Evolutionary conservation across 2,888 invertebrate species (phyloP), one percentile per base, ranked within the genome.

Genomic region (Acrobasis suavella): DNA sequence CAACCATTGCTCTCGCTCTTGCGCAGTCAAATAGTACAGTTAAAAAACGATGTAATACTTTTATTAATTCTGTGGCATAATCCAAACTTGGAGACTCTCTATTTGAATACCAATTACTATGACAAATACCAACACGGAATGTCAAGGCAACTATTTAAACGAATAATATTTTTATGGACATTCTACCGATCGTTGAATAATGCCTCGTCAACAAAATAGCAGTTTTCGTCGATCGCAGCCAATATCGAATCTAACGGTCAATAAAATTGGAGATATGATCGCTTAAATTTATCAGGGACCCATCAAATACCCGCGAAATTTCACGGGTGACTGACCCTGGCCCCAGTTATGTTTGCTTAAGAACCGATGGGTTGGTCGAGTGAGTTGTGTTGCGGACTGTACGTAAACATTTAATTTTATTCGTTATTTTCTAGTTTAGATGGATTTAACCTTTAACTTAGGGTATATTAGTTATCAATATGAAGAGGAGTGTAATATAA

Each of bases 251-350:
- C 74, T 80, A 82, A 85, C 79, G 82, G 81, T 80, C 84, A 81
- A 84, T 85, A 83, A 84, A 86, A 82, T 78, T 77, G 76, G 71
- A 83, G 83, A 82, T 84, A 82, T 80, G 77, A 83, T 82, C 80
- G 71, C 65, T 67, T 69, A 73, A 81, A 80, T 81, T 82, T 81
- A 82, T 80, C 81, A 81, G 78, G 71, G 71, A 71, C 72, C 77
- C 75, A 76, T 80, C 76, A 76, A 80, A 77, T 76, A 80, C 75
- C 76, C 77, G 72, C 77, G 73, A 74, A 80, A 80, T 78, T 80
- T 82, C 74, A 78, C 76, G 78, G 77, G 62, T 70, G 72, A 71
- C 68, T 74, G 67, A 65, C 65, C 63, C 68, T 65, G 58, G 55
- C 60, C 64, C 59, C 64, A 68, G 66, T 69, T 69, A 73, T 70